Base-by-base conservation (phyloP, 2,888 invertebrate species). In the Atrina japonica region DNA sequence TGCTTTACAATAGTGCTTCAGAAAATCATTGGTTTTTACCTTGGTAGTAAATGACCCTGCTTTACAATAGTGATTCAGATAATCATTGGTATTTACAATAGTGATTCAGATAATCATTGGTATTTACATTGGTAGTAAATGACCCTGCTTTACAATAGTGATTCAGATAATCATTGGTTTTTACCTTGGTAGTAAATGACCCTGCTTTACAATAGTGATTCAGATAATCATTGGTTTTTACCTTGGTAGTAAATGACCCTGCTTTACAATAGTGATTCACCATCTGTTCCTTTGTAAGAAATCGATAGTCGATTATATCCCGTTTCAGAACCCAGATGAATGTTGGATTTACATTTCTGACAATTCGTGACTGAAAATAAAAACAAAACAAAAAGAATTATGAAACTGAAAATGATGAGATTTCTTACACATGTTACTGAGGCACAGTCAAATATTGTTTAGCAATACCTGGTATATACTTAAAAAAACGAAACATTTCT, bases 261-360 rank as follows among this genome's bases (percentile, higher is more conserved):
- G 96, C 96, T 83, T 95, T 93, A 80, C 94, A 95, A 90, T 95
- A 97, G 84, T 97, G 94, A 90, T 94, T 94, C 84, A 95, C 94
- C 65, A 95, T 92, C 88, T 95, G 95, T 50, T 93, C 93, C 70
- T 93, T 93, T 81, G 92, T 92, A 18, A 94, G 91, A 66, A 91
- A 91, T 58, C 92, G 93, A 93, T 95, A 94, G 83, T 96, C 95
- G 76, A 94, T 93, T 90, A 94, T 95, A 78, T 97, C 96, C 70
- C 95, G 93, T 77, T 95, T 94, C 66, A 96, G 94, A 55, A 96
- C 96, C 97, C 97, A 97, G 41, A 97, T 93, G 83, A 97, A 96
- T 85, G 97, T 96, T 1, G 96, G 95, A 55, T 86, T 86, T 18
- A 82, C 81, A 76, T 90, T 89, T 47, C 89, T 79, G 3, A 90